Evolutionary conservation across 2,113 vertebrate species (phyloP), one percentile per base, ranked within the genome.

Genomic region (Dipodomys spectabilis): DNA sequence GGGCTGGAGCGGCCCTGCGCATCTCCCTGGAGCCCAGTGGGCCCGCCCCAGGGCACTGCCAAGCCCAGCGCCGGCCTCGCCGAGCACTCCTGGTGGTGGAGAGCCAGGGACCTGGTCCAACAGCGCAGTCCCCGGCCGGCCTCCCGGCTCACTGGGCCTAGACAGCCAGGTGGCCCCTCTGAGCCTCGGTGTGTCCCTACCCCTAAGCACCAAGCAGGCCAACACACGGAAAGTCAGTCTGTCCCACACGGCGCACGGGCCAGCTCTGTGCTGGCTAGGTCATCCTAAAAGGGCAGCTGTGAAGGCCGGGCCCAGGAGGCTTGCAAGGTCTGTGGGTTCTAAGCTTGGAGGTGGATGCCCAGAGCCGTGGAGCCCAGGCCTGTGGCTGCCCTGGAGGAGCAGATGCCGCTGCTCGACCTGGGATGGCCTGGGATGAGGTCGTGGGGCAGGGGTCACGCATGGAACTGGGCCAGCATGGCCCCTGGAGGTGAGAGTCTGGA

Each of bases 391-490:
- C 30, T 6, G 7, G 22, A 49, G n/a, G 12, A 82, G 71, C 20
- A n/a, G 22, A 49, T 0, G 3, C 1, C 39, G 5, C 0, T 9
- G 82, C n/a, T 28, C 5, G 19, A 72, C 23, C 1, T 0, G 16
- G 27, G 27, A 39, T 44, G 45, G 45, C 22, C 19, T 23, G 8
- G 5, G 7, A 6, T 25, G 32, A 82, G 62, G 53, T 16, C 64
- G 10, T 9, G 49, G 49, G 49, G 49, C 49, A 9, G 49, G 49
- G 49, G 12, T 49, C 9, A 49, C 49, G 49, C 49, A 0, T 49
- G 12, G 49, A 11, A 12, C 49, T 10, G 10, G 45, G 49, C 49
- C 12, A 12, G 49, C 49, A 49, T 12, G 8, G 49, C 49, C 49
- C 49, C 49, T 49, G 49, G 49, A 49, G 49, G 49, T 5, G 39